Evolutionary conservation across 53 echinoderm and acorn worm species (phyloP).

Genomic region (Holothuria scabra): DNA sequence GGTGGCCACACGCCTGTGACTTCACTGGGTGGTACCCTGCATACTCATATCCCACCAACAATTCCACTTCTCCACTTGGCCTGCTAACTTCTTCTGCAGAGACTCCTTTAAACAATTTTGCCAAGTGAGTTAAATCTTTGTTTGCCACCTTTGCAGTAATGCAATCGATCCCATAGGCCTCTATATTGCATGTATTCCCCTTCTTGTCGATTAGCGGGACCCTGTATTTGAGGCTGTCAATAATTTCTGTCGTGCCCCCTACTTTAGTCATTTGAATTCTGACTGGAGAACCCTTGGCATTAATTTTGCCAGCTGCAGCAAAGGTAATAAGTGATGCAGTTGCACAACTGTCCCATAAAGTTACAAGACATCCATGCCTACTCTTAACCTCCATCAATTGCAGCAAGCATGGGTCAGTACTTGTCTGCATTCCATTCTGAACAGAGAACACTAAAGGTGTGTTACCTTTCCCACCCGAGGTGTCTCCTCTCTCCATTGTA

Average conservation of each 20-base stretch:
- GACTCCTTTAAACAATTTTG: slow-evolving; percentile 26
- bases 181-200: slow-evolving; percentile 24
- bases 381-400: slow-evolving; percentile 53
- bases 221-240: slow-evolving; percentile 47
- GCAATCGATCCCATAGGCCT: slow-evolving; percentile 54
- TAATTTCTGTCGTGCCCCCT: slow-evolving; percentile 42
- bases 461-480: background rate
- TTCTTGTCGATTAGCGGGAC: slow-evolving; percentile 42
- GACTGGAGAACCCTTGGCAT: slow-evolving; percentile 46
- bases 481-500: background rate
- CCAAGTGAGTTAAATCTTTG: slow-evolving; percentile 18
- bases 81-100: slow-evolving; percentile 12
- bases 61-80: slow-evolving; percentile 54
- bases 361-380: slow-evolving; percentile 27
- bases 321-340: slow-evolving; percentile 57
- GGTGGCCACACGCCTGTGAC: slow-evolving; percentile 42
- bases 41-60: slow-evolving; percentile 61
- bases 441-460: background rate
- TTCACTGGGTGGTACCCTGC: slow-evolving; percentile 53
- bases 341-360: slow-evolving; percentile 63
- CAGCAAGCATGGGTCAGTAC: slow-evolving; percentile 39
- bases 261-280: slow-evolving; percentile 51
- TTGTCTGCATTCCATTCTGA: slow-evolving; percentile 28
- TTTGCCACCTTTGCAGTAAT: slow-evolving; percentile 57
- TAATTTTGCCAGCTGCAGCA: slow-evolving; percentile 42